These are phyloP conservation scores for Coronaproctus castanopsis DNA, from an alignment of 2,888 invertebrate genomes.

Conservation along the genomic window DNA sequence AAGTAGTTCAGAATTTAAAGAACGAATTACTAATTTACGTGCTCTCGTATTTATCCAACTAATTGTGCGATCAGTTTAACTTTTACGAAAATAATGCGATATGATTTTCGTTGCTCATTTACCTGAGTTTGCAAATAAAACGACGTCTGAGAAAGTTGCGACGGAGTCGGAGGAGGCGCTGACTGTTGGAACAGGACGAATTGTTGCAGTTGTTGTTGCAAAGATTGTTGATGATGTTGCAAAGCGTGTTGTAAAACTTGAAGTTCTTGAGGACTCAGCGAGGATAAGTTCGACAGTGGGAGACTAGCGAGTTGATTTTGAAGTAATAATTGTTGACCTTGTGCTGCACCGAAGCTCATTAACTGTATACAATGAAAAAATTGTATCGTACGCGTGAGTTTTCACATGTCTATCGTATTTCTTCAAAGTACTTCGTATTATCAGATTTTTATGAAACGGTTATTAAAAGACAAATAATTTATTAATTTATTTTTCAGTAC, in stretches of 20 bases:
- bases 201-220: constrained; percentile 34
- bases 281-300: constrained; percentile 18
- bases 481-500: too few relatives aligned
- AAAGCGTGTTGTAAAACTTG: constrained; percentile 35
- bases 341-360: constrained; percentile 9
- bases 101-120: too few relatives aligned
- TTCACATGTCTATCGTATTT: too few relatives aligned
- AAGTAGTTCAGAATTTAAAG: too few relatives aligned
- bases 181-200: constrained; percentile 36
- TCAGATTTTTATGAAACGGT: too few relatives aligned
- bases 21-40: too few relatives aligned
- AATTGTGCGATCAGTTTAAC: too few relatives aligned
- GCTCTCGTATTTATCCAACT: too few relatives aligned
- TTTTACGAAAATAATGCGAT: too few relatives aligned
- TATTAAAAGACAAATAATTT: too few relatives aligned
- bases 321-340: constrained; percentile 8
- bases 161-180: constrained; percentile 12
- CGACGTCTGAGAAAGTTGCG: constrained; percentile 38
- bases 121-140: constrained; percentile 60
- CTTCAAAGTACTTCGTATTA: too few relatives aligned
- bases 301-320: constrained; percentile 7
- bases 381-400: too few relatives aligned
- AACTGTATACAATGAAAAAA: constrained; percentile 5
- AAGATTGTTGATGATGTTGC: constrained; percentile 28
- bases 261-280: constrained; percentile 27